phyloP scores from a whole-genome alignment of 1,140 invertebrate genomes.

The Drosophila kurseongensis region DNA sequence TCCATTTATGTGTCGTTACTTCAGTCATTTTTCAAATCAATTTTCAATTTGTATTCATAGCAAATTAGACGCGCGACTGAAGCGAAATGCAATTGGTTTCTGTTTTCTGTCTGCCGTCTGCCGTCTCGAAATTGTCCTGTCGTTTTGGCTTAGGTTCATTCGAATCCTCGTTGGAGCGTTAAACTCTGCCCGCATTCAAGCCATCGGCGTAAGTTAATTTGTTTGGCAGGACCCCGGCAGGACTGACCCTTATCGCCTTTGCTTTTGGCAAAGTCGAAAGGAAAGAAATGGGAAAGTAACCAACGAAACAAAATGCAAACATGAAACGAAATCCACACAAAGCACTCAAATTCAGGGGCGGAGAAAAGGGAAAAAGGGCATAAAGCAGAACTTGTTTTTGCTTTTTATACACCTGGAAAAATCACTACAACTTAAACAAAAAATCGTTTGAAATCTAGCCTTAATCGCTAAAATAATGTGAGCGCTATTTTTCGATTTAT shows the following conservation, averaged over 20 bases:
- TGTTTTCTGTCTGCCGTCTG: no score
- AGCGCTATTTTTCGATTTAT: no score
- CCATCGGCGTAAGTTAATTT: conserved; percentile 68
- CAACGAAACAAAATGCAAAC: conserved; percentile 34
- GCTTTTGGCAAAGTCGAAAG: background rate
- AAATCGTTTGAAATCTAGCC: no score
- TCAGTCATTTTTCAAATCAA: conserved; percentile 39
- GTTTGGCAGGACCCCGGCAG: conserved; percentile 42
- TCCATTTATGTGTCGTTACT: conserved; percentile 35
- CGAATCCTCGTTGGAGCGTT: background rate
- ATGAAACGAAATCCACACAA: conserved; percentile 69
- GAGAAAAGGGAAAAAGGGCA: background rate
- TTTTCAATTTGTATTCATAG: conserved; percentile 45
- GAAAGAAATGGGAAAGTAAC: conserved; percentile 12
- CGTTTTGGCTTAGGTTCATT: no score
- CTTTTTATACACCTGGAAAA: background rate
- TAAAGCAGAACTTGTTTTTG: background rate
- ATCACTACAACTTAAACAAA: background rate
- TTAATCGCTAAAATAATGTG: no score
- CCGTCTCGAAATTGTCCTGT: conserved; percentile 3
- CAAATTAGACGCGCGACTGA: conserved; percentile 18
- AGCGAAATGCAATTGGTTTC: conserved; percentile 28
- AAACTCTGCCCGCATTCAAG: conserved; percentile 19
- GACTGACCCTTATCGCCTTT: conserved; percentile 26
- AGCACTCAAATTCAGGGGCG: background rate